A percentile compares a stretch with the other conserved stretches of the same genome.
Conservation (phyloP, 1,140 invertebrate genomes). For the Bombus huntii region DNA sequence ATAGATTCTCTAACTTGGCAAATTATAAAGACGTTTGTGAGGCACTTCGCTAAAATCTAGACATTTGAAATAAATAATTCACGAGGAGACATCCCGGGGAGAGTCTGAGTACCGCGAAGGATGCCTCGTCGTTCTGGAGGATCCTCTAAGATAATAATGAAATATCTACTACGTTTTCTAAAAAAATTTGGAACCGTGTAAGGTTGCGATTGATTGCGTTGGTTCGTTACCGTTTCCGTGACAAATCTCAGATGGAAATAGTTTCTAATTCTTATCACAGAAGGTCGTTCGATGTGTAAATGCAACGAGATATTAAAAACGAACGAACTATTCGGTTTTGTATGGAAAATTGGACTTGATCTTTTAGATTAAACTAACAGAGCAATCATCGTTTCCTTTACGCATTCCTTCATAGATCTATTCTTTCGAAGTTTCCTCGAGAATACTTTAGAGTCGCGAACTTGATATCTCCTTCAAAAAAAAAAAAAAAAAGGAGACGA, state of each 20-base stretch:
- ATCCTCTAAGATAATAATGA: slow-evolving; percentile 13
- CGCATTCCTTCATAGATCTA: slow-evolving; percentile 6
- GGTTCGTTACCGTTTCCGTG: too few relatives aligned
- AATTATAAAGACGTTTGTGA: neutral
- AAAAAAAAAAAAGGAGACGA: neutral
- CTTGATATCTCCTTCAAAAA: neutral
- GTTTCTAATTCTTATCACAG: neutral
- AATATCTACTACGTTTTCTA: slow-evolving; percentile 25
- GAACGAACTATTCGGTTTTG: neutral
- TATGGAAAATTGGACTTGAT: neutral
- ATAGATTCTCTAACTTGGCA: neutral
- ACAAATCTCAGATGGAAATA: too few relatives aligned
- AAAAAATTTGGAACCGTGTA: slow-evolving; percentile 1
- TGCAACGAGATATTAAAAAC: neutral
- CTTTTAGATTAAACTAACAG: neutral
- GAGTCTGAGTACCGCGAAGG: neutral
- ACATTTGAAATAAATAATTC: neutral
- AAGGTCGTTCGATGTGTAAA: neutral
- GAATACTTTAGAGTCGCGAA: neutral
- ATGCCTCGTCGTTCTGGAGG: neutral
- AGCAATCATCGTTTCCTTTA: slow-evolving; percentile 32
- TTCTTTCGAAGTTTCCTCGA: slow-evolving; percentile 29
- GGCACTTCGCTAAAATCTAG: slow-evolving; percentile 12
- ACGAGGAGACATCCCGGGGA: slow-evolving; percentile 3
- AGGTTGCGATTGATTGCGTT: slow-evolving; percentile 6